phyloP scores from a whole-genome alignment of 30 jellyfish, hydroid and myxozoan genomes.

The Chrysaora quinquecirrha region DNA sequence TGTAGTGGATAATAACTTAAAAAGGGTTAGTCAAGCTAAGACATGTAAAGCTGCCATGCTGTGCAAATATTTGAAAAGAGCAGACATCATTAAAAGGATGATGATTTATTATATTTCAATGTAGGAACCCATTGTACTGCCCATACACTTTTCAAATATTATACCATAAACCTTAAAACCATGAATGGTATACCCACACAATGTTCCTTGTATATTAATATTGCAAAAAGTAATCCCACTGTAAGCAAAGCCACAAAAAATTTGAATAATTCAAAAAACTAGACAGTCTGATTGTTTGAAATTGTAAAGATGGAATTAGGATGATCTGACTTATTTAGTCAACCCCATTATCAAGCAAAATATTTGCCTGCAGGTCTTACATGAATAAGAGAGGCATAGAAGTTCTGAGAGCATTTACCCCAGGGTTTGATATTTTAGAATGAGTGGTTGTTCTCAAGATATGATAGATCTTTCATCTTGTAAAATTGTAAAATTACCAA shows the following conservation, averaged over 20 bases:
- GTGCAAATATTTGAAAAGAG: constrained; percentile 12
- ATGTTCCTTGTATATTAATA: neutral
- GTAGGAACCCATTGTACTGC: constrained; percentile 42
- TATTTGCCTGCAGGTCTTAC: constrained; percentile 31
- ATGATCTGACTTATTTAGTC: constrained; percentile 26
- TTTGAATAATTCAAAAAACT: constrained; percentile 23
- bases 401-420: neutral
- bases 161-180: constrained; percentile 20
- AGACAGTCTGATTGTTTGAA: constrained; percentile 31
- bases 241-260: constrained; percentile 34
- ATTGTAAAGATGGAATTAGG: constrained; percentile 18
- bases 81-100: constrained; percentile 59
- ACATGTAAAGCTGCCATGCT: constrained; percentile 11
- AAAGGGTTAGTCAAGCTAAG: neutral
- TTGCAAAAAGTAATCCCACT: constrained; percentile 2
- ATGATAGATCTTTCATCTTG: no score
- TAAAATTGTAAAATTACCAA: no score
- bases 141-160: constrained; percentile 34
- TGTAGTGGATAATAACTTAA: neutral
- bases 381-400: neutral
- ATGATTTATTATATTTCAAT: constrained; percentile 58
- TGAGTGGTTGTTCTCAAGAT: no score
- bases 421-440: no score
- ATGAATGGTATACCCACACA: neutral
- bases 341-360: constrained; percentile 25